Evolutionary conservation across 2,113 vertebrate genomes (phyloP), one percentile per base, ranked within the genome.

Genomic region (Pleuronectes platessa): DNA sequence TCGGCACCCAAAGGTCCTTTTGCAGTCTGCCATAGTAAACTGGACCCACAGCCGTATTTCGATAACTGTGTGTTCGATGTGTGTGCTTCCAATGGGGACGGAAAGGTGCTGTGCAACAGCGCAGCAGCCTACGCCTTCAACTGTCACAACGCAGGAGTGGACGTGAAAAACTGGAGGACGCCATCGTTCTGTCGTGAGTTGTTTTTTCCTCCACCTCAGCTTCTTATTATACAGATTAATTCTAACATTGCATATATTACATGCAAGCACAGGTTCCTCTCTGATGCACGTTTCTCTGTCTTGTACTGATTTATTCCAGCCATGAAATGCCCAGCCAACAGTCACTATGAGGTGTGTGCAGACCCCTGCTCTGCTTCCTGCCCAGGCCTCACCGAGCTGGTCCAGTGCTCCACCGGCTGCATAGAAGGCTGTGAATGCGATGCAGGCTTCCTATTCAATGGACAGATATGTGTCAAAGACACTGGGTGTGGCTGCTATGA

Each of bases 391-490:
- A 68, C 64, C 0, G 86, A 86, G 1, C 60, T 94, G 0, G 61
- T 69, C 0, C 21, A 35, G 2, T 95, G 94, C 54, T 88, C 94
- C 0, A 37, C 61, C 0, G 37, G 0, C 0, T 97, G 96, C 2
- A 61, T 67, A 0, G 96, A 97, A 68, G 96, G 96, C 27, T 97
- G 96, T 59, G 78, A 88, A 3, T 98, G 96, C 27, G 45, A 96
- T 5, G 0, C 70, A 0, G 94, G 93, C 3, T 95, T 81, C 69
- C 14, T 92, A 75, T 95, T 89, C 2, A 82, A 95, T 0, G 94
- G 95, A 3, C 68, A 91, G 0, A 9, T 0, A 10, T 97, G 96
- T 0, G 40, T 97, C 26, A 72, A 89, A 12, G 3, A 88, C 47
- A 68, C 86, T 0, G 2, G 91, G 0, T 97, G 97, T 0, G 94